Conservation (phyloP, 2,888 invertebrate genomes). For the Entomobrya multifasciata region DNA sequence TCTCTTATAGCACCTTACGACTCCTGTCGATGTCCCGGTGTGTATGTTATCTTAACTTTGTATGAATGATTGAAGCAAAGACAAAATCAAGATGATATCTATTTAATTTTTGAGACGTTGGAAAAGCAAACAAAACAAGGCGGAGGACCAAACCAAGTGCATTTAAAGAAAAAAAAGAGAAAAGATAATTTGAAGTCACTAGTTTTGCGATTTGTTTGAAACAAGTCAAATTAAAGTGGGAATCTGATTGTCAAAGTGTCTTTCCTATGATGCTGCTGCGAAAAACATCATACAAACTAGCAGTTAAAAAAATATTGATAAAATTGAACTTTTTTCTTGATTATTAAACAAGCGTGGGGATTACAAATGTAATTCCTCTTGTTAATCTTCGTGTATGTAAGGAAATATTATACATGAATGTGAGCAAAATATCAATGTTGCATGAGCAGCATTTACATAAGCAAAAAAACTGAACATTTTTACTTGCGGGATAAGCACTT, state of each 20-base stretch:
- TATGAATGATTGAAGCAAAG: too few relatives aligned
- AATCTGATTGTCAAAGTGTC: too few relatives aligned
- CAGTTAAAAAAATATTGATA: not conserved
- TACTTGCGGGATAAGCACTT: constrained; percentile 15
- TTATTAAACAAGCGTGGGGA: constrained; percentile 16
- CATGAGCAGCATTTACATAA: constrained; percentile 20
- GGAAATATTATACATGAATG: constrained; percentile 27
- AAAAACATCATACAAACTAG: not conserved
- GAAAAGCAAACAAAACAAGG: too few relatives aligned
- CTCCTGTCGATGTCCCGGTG: constrained; percentile 50
- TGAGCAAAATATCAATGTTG: constrained; percentile 49
- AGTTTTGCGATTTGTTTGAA: too few relatives aligned
- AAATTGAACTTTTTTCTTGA: not conserved
- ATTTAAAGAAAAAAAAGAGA: constrained; percentile 1
- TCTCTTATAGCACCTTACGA: constrained; percentile 33
- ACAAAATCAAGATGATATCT: constrained; percentile 21
- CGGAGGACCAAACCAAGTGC: not conserved
- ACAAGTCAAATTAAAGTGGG: too few relatives aligned
- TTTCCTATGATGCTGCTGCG: not conserved
- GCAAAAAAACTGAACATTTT: not conserved
- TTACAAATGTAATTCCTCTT: too few relatives aligned
- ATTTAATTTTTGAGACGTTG: not conserved
- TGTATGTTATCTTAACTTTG: constrained; percentile 44
- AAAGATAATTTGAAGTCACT: too few relatives aligned
- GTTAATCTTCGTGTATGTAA: too few relatives aligned